Conservation (phyloP, 1,140 invertebrate species). For the Zaprionus lachaisei region DNA sequence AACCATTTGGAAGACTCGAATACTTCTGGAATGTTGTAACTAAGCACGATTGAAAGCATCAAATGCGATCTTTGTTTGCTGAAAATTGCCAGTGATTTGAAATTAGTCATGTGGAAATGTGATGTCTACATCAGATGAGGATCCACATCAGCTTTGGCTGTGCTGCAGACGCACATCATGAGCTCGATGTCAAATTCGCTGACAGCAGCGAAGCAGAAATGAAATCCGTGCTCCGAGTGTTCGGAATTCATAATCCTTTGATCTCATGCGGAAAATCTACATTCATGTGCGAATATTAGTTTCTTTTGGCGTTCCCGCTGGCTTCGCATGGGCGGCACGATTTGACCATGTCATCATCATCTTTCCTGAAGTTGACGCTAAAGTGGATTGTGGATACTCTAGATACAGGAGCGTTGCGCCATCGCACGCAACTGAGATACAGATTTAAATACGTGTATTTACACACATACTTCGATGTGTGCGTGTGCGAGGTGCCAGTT, state of each 20-base stretch:
- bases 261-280: conserved; percentile 74
- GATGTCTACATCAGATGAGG: conserved; percentile 55
- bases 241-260: conserved; percentile 66
- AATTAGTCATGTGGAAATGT: conserved; percentile 67
- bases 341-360: conserved; percentile 77
- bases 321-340: conserved; percentile 41
- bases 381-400: conserved; percentile 68
- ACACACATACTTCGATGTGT: conserved; percentile 11
- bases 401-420: conserved; percentile 45
- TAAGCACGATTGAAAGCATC: background rate
- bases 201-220: conserved; percentile 42
- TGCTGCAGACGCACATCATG: conserved; percentile 5
- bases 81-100: conserved; percentile 57
- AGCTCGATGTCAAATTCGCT: conserved; percentile 58
- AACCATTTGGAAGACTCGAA: background rate
- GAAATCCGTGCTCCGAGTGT: conserved; percentile 15
- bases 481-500: background rate
- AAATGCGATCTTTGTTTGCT: background rate
- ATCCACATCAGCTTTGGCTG: conserved; percentile 6
- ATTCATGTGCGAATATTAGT: conserved; percentile 55
- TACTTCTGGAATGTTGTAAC: background rate
- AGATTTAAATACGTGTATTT: conserved; percentile 31
- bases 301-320: conserved; percentile 23
- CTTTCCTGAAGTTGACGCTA: conserved; percentile 69
- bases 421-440: conserved; percentile 32